A percentile compares a stretch with the other conserved stretches of the same genome.
Conservation (phyloP, 2,888 invertebrate genomes). For the Mythimna vitellina region DNA sequence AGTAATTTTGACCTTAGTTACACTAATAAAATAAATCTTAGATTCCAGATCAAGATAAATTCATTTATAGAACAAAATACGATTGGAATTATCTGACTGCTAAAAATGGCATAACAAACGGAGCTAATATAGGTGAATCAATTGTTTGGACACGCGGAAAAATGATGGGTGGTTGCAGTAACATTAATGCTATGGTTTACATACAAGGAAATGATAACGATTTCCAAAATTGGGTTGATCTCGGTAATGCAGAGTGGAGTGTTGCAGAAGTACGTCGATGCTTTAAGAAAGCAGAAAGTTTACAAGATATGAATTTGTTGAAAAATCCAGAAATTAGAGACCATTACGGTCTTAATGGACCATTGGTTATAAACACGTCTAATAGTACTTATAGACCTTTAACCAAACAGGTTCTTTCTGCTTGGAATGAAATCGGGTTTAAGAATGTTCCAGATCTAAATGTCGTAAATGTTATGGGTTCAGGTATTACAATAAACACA, state of each 20-base stretch:
- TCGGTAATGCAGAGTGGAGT: slow-evolving; percentile 90
- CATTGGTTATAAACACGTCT: slow-evolving; percentile 83
- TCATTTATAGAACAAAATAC: slow-evolving; percentile 79
- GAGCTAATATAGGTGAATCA: slow-evolving; percentile 88
- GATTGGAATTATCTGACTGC: slow-evolving; percentile 96
- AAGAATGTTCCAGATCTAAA: slow-evolving; percentile 80
- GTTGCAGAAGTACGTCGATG: slow-evolving; percentile 86
- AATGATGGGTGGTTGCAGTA: slow-evolving; percentile 90
- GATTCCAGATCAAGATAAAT: slow-evolving; percentile 10
- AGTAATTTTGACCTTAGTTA: no score
- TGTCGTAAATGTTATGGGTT: slow-evolving; percentile 75
- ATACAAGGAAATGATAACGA: slow-evolving; percentile 87
- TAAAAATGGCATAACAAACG: slow-evolving; percentile 92
- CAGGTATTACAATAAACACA: slow-evolving; percentile 84
- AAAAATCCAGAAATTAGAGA: slow-evolving; percentile 62
- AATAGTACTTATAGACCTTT: slow-evolving; percentile 80
- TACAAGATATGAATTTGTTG: slow-evolving; percentile 70
- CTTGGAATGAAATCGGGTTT: slow-evolving; percentile 86
- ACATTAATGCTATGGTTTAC: slow-evolving; percentile 91
- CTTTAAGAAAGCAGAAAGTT: slow-evolving; percentile 87
- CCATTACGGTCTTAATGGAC: slow-evolving; percentile 83
- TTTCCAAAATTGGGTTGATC: slow-evolving; percentile 88
- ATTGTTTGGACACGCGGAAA: slow-evolving; percentile 91
- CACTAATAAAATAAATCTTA: neutral
- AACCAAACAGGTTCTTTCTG: slow-evolving; percentile 72